Evolutionary conservation across 2,113 vertebrate genomes (phyloP).

Genomic region (Phocoena phocoena): DNA sequence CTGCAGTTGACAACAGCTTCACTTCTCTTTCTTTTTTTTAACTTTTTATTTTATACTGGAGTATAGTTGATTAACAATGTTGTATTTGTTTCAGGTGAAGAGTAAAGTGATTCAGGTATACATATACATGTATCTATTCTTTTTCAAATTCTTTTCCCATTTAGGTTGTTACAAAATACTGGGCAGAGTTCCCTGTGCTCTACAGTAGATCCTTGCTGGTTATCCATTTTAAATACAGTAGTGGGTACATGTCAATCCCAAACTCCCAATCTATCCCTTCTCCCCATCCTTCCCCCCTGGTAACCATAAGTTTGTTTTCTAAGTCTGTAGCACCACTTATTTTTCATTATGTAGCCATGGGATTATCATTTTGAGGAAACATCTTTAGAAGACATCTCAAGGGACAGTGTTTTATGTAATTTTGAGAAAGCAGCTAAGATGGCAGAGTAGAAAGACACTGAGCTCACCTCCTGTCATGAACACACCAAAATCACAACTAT

Average conservation of each 20-base stretch:
- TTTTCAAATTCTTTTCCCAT: neutral
- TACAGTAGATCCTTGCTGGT: neutral
- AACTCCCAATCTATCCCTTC: neutral
- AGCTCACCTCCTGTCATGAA: neutral
- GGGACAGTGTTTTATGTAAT: neutral
- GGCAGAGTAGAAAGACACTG: neutral
- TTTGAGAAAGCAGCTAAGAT: neutral
- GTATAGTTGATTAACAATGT: neutral
- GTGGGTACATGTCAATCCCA: neutral
- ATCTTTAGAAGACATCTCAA: conserved; percentile 5
- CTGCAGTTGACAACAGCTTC: neutral
- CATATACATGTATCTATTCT: neutral
- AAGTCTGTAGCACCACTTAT: neutral
- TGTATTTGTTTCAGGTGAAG: neutral
- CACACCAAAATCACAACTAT: neutral
- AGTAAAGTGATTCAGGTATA: neutral
- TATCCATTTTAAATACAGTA: neutral
- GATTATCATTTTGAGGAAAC: neutral
- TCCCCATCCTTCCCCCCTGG: neutral
- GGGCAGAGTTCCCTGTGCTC: neutral
- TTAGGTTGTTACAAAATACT: neutral
- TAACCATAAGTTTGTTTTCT: neutral
- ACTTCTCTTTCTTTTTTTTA: neutral
- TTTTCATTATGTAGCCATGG: neutral
- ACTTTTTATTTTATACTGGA: neutral